These are phyloP conservation scores for Ormyrus pomaceus DNA, from an alignment of 2,888 invertebrate genomes.

Conservation along the genomic window DNA sequence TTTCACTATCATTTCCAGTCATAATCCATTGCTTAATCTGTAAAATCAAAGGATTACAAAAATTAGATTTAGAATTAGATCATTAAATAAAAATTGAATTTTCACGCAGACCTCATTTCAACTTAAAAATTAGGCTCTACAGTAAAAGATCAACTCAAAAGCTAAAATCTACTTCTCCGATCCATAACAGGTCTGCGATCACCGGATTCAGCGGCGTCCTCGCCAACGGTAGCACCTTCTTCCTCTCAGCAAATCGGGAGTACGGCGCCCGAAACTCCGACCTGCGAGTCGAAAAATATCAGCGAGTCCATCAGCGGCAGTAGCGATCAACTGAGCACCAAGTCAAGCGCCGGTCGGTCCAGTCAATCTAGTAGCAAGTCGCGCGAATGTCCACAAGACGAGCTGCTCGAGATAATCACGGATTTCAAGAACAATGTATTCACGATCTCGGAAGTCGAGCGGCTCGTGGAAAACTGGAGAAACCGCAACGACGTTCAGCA, in stretches of 20 bases:
- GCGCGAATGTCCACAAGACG: constrained; percentile 79
- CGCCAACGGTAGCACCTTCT: constrained; percentile 18
- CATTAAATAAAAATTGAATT: too few species aligned
- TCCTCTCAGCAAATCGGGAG: constrained; percentile 34
- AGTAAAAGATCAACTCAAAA: too few species aligned
- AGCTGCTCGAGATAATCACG: constrained; percentile 90
- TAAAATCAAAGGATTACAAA: too few species aligned
- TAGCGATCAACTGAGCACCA: constrained; percentile 35
- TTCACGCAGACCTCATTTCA: too few species aligned
- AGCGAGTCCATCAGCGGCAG: constrained; percentile 3
- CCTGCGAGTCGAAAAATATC: neutral
- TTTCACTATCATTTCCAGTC: too few species aligned
- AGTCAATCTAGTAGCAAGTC: constrained; percentile 35
- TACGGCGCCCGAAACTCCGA: constrained; percentile 1
- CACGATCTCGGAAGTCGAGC: constrained; percentile 89
- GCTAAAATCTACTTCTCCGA: too few species aligned
- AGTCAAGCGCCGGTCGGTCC: constrained; percentile 14
- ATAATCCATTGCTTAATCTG: too few species aligned
- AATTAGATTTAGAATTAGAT: too few species aligned
- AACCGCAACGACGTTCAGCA: constrained; percentile 92
- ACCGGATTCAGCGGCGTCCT: constrained; percentile 41
- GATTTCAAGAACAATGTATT: constrained; percentile 94
- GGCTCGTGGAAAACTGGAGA: constrained; percentile 90
- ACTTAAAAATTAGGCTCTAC: too few species aligned
- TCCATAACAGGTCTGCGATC: constrained; percentile 36